Evolutionary conservation across 2,113 vertebrate species (phyloP).

Genomic region (Gyps fulvus): DNA sequence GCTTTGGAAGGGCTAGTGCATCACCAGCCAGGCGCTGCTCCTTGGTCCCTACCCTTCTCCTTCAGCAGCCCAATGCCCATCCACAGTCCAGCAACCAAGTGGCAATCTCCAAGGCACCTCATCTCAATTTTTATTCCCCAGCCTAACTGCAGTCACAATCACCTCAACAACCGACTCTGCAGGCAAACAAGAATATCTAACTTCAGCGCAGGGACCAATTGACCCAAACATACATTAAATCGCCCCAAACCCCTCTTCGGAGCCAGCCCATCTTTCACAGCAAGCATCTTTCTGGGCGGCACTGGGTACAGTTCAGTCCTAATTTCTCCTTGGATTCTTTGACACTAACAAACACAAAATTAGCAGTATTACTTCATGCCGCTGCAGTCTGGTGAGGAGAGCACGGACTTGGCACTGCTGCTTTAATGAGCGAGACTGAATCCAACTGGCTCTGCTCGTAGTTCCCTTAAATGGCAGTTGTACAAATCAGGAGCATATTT

Average conservation of each 20-base stretch:
- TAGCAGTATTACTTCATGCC: not conserved
- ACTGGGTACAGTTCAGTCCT: not conserved
- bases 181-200: not conserved
- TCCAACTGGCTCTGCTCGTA: not conserved
- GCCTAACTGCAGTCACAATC: not conserved
- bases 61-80: not conserved
- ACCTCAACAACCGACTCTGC: not conserved
- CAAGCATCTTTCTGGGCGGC: accelerated
- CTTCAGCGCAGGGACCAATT: accelerated
- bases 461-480: not conserved
- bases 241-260: not conserved
- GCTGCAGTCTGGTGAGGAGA: not conserved
- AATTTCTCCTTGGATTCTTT: not conserved
- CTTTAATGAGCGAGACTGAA: not conserved
- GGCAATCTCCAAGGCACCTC: not conserved
- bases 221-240: not conserved
- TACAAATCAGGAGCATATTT: not conserved
- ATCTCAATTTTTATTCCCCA: not conserved
- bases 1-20: not conserved
- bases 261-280: not conserved
- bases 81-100: accelerated
- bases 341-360: not conserved
- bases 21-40: not conserved
- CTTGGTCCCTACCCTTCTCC: not conserved
- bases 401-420: not conserved